These are phyloP conservation scores for Aselliscus stoliczkanus DNA, from an alignment of 2,797 vertebrate genomes.

Conservation along the genomic window DNA sequence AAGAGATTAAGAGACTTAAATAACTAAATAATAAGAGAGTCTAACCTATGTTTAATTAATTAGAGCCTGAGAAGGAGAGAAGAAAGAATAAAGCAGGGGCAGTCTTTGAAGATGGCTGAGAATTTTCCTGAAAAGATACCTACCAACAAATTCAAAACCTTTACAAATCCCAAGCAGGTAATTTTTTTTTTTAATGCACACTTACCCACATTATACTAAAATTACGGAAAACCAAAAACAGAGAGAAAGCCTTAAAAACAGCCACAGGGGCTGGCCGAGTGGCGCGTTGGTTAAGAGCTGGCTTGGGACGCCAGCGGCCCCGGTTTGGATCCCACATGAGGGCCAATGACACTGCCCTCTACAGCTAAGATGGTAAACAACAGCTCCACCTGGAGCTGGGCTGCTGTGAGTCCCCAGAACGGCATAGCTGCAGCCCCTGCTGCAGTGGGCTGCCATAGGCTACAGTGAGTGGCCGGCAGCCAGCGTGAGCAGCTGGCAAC, in stretches of 20 bases:
- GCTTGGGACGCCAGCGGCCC: no score
- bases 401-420: no score
- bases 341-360: no score
- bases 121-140: not conserved
- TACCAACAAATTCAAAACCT: not conserved
- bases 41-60: not conserved
- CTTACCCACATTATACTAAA: not conserved
- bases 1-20: not conserved
- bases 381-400: no score
- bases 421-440: no score
- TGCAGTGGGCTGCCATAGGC: no score
- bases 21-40: not conserved
- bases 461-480: no score
- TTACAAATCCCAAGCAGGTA: not conserved
- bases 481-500: no score
- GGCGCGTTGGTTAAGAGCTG: no score
- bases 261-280: not conserved
- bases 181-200: not conserved
- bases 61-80: not conserved
- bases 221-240: not conserved
- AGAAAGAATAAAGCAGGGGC: not conserved
- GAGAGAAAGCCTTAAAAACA: not conserved
- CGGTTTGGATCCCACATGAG: no score
- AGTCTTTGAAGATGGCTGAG: not conserved
- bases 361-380: no score